Base-by-base conservation (phyloP, 2,113 vertebrate genomes). In the Epinephelus cyanopodus region DNA sequence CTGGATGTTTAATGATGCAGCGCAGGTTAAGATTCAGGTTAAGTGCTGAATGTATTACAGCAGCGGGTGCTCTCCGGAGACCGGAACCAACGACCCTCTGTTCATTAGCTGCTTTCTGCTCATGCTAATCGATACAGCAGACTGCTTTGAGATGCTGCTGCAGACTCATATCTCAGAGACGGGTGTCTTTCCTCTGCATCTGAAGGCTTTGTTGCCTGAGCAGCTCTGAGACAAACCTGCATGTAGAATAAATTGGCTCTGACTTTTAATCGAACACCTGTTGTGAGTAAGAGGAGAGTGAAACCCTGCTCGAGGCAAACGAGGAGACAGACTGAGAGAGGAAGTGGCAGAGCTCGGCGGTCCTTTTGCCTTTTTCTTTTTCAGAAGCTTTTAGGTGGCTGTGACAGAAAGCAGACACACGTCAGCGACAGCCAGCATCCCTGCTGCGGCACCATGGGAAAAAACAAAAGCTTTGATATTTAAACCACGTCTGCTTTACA, bases 11-110 rank as follows among this genome's bases (percentile, higher is more conserved):
- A 91, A 90, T 74, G 79, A 86, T 81, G 77, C 83, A 9, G 29
- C 27, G 10, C 69, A 69, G 83, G 84, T 87, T 87, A 57, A 83
- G 76, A 68, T 57, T 69, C 79, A 68, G 88, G 88, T 92, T 79
- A 91, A 92, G 86, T 50, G 82, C 82, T 54, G 29, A 53, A 84
- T 82, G 88, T 81, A 79, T 86, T 89, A 82, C 69, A 86, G 58
- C 82, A 60, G 79, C 33, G 5, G 57, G 25, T n/a, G 69, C 79
- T 82, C 84, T 61, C 57, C 1, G 27, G 67, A 58, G 86, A 82
- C 73, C 39, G 21, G 80, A 80, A 81, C 88, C 52, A 5, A 29
- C 42, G 74, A 79, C 82, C 86, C 18, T 1, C 39, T 1, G 47
- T 66, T 50, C 85, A 78, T 80, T 66, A 68, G 70, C 78, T 1